These are phyloP conservation scores for Mamestra configurata DNA, from an alignment of 1,140 invertebrate genomes.

Conservation along the genomic window DNA sequence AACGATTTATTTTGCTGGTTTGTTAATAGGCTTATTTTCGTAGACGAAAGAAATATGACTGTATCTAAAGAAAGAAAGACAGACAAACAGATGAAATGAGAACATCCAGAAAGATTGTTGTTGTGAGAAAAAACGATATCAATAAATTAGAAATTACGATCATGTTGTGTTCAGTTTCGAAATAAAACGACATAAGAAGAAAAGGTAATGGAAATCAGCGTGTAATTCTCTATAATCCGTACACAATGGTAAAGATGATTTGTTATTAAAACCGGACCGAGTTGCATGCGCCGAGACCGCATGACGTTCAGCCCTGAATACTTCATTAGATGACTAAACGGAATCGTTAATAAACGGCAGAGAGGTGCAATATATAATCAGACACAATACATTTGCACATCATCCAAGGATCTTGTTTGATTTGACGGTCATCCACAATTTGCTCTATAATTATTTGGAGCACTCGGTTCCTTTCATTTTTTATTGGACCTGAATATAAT, in stretches of 20 bases:
- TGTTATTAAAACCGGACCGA: conserved; percentile 65
- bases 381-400: conserved; percentile 62
- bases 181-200: conserved; percentile 52
- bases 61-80: background rate
- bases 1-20: conserved; percentile 32
- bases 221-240: conserved; percentile 71
- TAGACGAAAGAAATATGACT: conserved; percentile 19
- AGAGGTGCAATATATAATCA: conserved; percentile 64
- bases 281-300: conserved; percentile 57
- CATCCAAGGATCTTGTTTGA: conserved; percentile 47
- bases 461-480: conserved; percentile 24
- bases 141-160: conserved; percentile 60
- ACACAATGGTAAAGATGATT: conserved; percentile 69
- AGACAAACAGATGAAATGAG: conserved; percentile 10
- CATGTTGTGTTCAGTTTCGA: conserved; percentile 52
- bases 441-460: conserved; percentile 42
- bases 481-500: background rate
- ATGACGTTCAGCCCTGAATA: conserved; percentile 74
- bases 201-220: conserved; percentile 58
- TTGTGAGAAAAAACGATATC: conserved; percentile 29
- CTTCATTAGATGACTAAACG: conserved; percentile 84
- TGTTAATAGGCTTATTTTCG: conserved; percentile 16
- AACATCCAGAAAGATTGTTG: background rate
- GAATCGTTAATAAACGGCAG: conserved; percentile 72
- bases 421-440: conserved; percentile 16